Evolutionary conservation across 2,113 vertebrate genomes (phyloP), one percentile per base, ranked within the genome.

Genomic region (Pyxicephalus adspersus): DNA sequence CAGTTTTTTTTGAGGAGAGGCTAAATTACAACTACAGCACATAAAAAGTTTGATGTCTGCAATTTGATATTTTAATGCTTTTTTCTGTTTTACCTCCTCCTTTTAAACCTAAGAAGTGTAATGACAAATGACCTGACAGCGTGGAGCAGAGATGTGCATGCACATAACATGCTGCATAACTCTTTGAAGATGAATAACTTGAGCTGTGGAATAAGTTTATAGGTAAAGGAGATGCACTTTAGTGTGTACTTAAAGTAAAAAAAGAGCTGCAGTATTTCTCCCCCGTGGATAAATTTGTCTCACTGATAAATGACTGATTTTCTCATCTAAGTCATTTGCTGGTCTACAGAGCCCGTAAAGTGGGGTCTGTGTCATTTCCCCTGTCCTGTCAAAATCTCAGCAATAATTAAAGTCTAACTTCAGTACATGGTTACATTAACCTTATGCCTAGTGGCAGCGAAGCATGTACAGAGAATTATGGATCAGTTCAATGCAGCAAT

Each of bases 301-400:
- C 13, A 25, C 58, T 66, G 31, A 8, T 66, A 66, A 77, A 77
- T 66, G 38, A 77, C 34, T 55, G 76, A 73, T 66, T 76, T 76
- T 61, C 75, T 29, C 23, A 77, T 63, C 54, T 17, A 26, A 63
- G 6, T 77, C 50, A 65, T 77, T 31, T 66, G 6, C 22, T 29
- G 18, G 3, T 65, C 25, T 52, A 26, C 45, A 52, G 50, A 64
- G 28, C 26, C 19, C 52, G 22, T 45, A 77, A 65, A 77, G 26
- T 29, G 45, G 29, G 20, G 38, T 8, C n/a, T 77, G 17, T 77
- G 50, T 28, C 4, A 28, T 52, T 76, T 76, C 8, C 60, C 25
- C 25, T 65, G 22, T 66, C n/a, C 16, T 20, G 34, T 50, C 22
- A 13, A 52, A 57, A 55, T 77, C 45, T 28, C 50, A 77, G 61